Base-by-base conservation (phyloP, 2,113 vertebrate genomes). In the Nerophis ophidion region DNA sequence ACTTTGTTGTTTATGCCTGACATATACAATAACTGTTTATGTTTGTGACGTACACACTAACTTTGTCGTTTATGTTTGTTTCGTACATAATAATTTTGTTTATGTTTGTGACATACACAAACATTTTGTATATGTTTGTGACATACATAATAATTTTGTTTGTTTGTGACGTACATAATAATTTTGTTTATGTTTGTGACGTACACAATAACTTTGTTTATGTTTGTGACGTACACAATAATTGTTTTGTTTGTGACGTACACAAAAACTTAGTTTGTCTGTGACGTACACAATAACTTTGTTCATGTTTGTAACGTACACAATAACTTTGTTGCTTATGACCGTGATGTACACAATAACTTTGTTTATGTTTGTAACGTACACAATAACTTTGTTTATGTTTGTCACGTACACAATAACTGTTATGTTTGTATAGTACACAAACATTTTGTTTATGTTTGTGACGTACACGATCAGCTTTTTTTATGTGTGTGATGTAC, bases 381-480 rank as follows among this genome's bases (percentile, higher is more conserved):
- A 26, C 19, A 26, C 19, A 26, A 26, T 26, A 26, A 26, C 19
- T 26, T 26, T 26, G 19, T 26, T 26, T 26, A 26, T 26, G 19
- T 26, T 92, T 89, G 87, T 17, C 7, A 58, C 42, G 57, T 58
- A 44, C 89, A 26, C 19, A 26, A 26, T 26, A 26, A 26, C 77
- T n/a, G n/a, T 26, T 26, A 26, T 26, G 19, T 26, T 92, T 89
- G 87, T 17, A 9, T 46, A 17, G 57, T 58, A 44, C 89, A 26
- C 19, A 26, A 26, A 2, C 1, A 26, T 77, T 90, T 70, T 90
- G 84, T 69, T 68, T 7, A 68, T 67, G 79, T 77, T 92, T 89
- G 87, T 26, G 64, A 69, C 81, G 75, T 86, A 91, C 79, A 26
- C 19, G 3, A 26, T 26, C 1, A 26, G 1, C 3, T 1, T 26